Evolutionary conservation across 2,888 invertebrate genomes (phyloP).

Genomic region (Agelastica alni): DNA sequence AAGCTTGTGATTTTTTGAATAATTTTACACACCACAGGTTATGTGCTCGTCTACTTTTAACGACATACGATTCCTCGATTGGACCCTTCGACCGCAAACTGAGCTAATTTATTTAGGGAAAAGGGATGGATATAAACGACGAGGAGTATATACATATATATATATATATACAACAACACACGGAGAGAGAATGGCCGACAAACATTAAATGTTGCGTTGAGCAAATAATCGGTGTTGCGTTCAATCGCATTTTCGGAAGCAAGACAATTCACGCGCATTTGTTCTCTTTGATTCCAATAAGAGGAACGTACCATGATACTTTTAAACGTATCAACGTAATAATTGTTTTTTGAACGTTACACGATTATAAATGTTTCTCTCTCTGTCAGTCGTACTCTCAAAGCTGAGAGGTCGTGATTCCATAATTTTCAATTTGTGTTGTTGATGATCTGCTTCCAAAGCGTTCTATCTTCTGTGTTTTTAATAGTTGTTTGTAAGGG

Average conservation of each 20-base stretch:
- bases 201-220: constrained; percentile 29
- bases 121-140: constrained; percentile 37
- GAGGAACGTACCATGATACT: constrained; percentile 3
- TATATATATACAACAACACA: constrained; percentile 18
- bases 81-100: constrained; percentile 40
- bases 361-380: no score
- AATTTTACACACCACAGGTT: constrained; percentile 33
- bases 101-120: constrained; percentile 39
- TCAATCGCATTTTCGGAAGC: constrained; percentile 26
- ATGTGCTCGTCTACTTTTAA: constrained; percentile 23
- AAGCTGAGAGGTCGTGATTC: no score
- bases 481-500: no score
- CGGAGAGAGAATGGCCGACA: constrained; percentile 28
- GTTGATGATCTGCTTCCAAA: no score
- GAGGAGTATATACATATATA: constrained; percentile 11
- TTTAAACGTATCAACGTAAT: no score
- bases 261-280: constrained; percentile 18
- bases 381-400: no score
- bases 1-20: constrained; percentile 1
- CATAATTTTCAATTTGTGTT: no score
- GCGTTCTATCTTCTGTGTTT: no score
- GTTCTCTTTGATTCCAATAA: background rate
- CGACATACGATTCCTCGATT: constrained; percentile 37
- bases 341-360: no score
- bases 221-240: constrained; percentile 28